Base-by-base conservation (phyloP, 2,113 vertebrate genomes). In the Odontesthes bonariensis region DNA sequence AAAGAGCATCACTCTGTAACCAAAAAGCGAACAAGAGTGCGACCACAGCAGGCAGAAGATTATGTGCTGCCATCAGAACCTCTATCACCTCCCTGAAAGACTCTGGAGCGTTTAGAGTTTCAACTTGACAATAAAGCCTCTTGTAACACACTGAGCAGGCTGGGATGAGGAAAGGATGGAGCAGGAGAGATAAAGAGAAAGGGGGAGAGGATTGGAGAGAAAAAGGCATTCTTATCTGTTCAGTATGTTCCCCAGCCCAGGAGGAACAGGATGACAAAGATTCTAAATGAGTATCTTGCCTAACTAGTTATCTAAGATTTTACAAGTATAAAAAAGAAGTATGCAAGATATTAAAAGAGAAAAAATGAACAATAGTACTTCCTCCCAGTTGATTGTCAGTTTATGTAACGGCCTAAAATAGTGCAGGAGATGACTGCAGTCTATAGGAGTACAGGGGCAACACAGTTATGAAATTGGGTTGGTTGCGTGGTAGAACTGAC, bases 221-320 rank as follows among this genome's bases (percentile, higher is more conserved):
- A 73, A 35, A 82, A 49, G 20, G 5, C 12, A 49, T 79, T 69
- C 73, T 73, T 88, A 86, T 87, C 78, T 80, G 14, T 60, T 77
- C 61, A 47, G 60, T 65, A 19, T 58, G 77, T 12, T 78, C 40
- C 52, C 51, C 49, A 57, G 84, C 51, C 68, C 57, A 61, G 69
- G 56, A 87, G 77, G 53, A 62, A 59, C 7, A 19, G 56, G 56
- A 68, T 78, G 65, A 83, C 84, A 86, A 80, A 77, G 31, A 59
- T 70, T 75, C 63, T 79, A 75, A n/a, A 89, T 83, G 79, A 82
- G 73, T 49, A 65, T 71, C 80, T 74, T 13, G 13, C 23, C 23
- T 32, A 52, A 73, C 64, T 69, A 78, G 75, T 78, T 69, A 54
- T 75, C 73, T 47, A 47, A 83, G 79, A 87, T 84, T 74, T 84